Percentiles rank a stretch among this genome's conserved stretches.
These are phyloP conservation scores for Nephrotoma appendiculata DNA, from an alignment of 2,888 invertebrate species.

Conservation along the genomic window DNA sequence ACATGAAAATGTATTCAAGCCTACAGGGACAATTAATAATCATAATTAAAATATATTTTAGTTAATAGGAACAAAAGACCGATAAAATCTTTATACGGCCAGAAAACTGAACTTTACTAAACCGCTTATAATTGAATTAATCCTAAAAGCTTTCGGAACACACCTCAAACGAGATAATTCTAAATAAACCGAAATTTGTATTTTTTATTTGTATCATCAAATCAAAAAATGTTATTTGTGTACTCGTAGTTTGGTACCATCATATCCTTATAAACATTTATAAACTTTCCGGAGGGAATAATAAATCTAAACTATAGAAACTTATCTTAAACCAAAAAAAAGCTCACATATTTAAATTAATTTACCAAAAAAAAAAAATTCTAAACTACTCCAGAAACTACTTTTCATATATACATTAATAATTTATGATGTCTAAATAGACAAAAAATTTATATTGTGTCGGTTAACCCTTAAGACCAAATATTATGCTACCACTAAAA, in stretches of 20 bases:
- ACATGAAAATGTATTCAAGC: too few species aligned
- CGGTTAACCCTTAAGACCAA: background rate
- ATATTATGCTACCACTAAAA: background rate
- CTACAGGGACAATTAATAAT: too few species aligned
- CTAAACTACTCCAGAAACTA: background rate
- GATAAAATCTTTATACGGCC: background rate
- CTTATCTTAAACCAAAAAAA: background rate
- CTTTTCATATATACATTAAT: background rate
- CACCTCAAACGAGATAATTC: background rate
- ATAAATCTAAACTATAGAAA: background rate
- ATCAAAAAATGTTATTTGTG: background rate
- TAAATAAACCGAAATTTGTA: background rate
- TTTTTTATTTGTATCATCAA: background rate
- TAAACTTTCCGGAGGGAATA: background rate
- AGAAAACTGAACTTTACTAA: background rate
- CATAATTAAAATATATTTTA: too few species aligned
- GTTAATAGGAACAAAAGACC: too few species aligned
- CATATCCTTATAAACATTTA: background rate
- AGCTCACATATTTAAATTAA: background rate
- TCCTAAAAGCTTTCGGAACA: background rate
- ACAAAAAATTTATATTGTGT: background rate
- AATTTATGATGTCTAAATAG: background rate
- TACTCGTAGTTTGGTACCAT: background rate
- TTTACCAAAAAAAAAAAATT: background rate
- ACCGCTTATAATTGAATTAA: background rate